Percentiles rank a stretch among this genome's conserved stretches.
Evolutionary conservation across 2,797 vertebrate genomes (phyloP).

Genomic region (Microhierax caerulescens): DNA sequence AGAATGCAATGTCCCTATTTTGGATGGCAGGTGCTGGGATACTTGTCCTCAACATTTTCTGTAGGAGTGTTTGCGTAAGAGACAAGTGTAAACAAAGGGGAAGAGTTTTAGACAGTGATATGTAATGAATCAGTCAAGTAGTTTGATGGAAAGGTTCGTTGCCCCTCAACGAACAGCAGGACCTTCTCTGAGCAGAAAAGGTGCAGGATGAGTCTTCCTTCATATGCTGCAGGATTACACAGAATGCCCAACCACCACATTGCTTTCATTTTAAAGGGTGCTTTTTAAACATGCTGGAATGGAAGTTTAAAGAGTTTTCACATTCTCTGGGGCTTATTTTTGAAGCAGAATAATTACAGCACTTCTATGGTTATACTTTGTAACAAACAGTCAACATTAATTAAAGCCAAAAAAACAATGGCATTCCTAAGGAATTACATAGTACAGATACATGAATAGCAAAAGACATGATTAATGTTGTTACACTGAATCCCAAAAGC

Average conservation of each 20-base stretch:
- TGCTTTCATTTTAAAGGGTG: conserved; percentile 49
- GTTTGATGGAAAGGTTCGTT: neutral
- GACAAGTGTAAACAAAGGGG: conserved; percentile 49
- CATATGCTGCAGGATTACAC: neutral
- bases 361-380: conserved; percentile 70
- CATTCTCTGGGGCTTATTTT: conserved; percentile 34
- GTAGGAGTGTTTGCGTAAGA: conserved; percentile 37
- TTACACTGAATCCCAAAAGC: conserved; percentile 62
- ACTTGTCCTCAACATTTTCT: neutral
- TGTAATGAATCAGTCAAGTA: conserved; percentile 47
- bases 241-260: conserved; percentile 5
- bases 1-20: neutral
- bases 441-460: conserved; percentile 66
- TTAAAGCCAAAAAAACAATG: conserved; percentile 72
- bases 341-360: conserved; percentile 53
- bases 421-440: conserved; percentile 74
- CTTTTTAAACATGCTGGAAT: conserved; percentile 33
- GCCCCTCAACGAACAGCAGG: neutral
- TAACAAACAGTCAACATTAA: conserved; percentile 67
- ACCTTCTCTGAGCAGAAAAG: neutral
- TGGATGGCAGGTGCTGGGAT: conserved; percentile 13
- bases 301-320: conserved; percentile 33
- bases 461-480: conserved; percentile 68
- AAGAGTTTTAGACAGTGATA: conserved; percentile 31
- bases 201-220: neutral